Evolutionary conservation across 92 coral and sea anemone species (phyloP).

Genomic region (Parazoanthus atlanticus): DNA sequence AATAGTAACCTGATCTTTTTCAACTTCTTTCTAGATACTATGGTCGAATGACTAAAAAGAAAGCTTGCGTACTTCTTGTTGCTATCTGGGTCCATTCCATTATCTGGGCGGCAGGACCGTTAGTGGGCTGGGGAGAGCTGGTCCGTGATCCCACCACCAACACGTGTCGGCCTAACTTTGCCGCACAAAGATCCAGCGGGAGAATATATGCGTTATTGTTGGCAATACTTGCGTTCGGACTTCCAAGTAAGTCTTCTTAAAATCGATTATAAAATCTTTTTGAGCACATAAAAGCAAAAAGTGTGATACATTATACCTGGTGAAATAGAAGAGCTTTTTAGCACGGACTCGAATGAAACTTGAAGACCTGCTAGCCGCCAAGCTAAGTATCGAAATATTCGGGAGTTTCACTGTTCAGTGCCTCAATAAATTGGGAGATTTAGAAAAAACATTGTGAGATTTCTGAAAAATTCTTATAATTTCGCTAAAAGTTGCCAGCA

Average conservation of each 20-base stretch:
- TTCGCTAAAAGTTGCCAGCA: no score
- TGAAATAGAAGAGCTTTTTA: no score
- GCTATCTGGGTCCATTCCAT: constrained; percentile 57
- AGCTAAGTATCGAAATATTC: no score
- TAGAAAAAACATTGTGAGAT: no score
- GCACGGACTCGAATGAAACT: no score
- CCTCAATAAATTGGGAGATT: no score
- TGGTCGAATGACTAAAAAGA: constrained; percentile 59
- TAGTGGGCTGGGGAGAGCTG: constrained; percentile 62
- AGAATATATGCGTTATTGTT: constrained; percentile 45
- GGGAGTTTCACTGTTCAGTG: no score
- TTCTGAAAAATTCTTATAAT: no score
- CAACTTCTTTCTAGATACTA: constrained; percentile 45
- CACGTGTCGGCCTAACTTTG: constrained; percentile 67
- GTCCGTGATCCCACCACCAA: constrained; percentile 50
- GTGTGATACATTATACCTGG: no score
- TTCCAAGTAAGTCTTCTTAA: constrained; percentile 29
- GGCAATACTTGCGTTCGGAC: constrained; percentile 43
- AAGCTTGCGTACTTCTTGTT: constrained; percentile 35
- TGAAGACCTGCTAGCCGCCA: no score
- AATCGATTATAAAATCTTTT: not conserved
- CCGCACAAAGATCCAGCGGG: constrained; percentile 26
- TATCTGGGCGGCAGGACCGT: constrained; percentile 63
- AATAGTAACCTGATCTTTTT: not conserved
- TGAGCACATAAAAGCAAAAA: no score